phyloP scores from a whole-genome alignment of 1,140 invertebrate genomes.

The Lordiphosa collinella region DNA sequence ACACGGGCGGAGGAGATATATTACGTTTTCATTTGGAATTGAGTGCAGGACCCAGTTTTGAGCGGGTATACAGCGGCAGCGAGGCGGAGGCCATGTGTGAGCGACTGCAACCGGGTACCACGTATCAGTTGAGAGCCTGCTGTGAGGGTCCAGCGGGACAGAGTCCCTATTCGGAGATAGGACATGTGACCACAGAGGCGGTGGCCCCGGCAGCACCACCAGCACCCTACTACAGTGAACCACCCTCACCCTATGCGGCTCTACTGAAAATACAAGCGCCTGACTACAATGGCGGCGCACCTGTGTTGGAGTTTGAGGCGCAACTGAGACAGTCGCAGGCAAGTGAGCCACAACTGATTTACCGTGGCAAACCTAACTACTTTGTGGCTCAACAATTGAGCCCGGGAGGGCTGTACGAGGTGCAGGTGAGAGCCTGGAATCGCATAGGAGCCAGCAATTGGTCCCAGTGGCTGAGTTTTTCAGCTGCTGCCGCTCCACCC shows the following conservation, averaged over 20 bases:
- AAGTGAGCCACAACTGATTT: too few relatives aligned
- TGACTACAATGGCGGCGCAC: slow-evolving; percentile 87
- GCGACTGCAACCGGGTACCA: slow-evolving; percentile 89
- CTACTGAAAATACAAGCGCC: slow-evolving; percentile 83
- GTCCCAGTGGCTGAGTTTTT: slow-evolving; percentile 87
- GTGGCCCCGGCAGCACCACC: slow-evolving; percentile 86
- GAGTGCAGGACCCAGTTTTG: slow-evolving; percentile 83
- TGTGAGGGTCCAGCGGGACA: slow-evolving; percentile 86
- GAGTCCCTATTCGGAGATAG: slow-evolving; percentile 87
- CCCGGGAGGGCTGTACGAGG: slow-evolving; percentile 86
- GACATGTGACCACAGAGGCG: slow-evolving; percentile 88
- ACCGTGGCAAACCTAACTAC: slow-evolving; percentile 86
- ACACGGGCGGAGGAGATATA: slow-evolving; percentile 88
- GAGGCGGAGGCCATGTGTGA: slow-evolving; percentile 89
- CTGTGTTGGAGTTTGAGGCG: slow-evolving; percentile 87
- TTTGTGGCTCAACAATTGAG: slow-evolving; percentile 86
- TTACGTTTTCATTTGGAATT: slow-evolving; percentile 87
- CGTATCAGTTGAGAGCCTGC: slow-evolving; percentile 87
- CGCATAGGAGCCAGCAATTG: slow-evolving; percentile 88
- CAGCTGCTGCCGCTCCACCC: slow-evolving; percentile 91
- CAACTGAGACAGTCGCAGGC: slow-evolving; percentile 83
- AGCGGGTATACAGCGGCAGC: slow-evolving; percentile 86
- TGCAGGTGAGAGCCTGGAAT: slow-evolving; percentile 85
- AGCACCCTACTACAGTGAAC: slow-evolving; percentile 85
- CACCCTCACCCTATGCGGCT: slow-evolving; percentile 86